Conservation (phyloP, 2,113 vertebrate genomes). For the Callithrix jacchus region DNA sequence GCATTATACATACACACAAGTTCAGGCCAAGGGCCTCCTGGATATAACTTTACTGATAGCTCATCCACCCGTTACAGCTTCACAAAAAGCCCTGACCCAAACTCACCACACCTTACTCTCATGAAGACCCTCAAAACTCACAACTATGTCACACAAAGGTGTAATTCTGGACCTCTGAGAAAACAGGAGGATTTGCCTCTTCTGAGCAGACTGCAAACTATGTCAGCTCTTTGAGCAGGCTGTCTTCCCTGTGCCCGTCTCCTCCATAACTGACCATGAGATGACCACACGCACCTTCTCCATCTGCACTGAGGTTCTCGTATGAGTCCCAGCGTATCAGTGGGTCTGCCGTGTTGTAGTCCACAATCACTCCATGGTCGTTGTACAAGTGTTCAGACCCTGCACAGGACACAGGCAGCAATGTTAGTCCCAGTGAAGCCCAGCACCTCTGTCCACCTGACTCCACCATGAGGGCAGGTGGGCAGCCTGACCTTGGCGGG, state of each 20-base stretch:
- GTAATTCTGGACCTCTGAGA: background rate
- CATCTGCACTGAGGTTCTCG: constrained; percentile 89
- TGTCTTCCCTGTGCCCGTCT: background rate
- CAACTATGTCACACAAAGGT: background rate
- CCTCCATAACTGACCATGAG: background rate
- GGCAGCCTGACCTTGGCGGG: fast-evolving
- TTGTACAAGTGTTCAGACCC: constrained; percentile 89
- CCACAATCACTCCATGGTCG: constrained; percentile 88
- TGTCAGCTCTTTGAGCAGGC: background rate
- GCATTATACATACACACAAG: background rate
- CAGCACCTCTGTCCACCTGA: fast-evolving
- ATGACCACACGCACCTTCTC: constrained; percentile 86
- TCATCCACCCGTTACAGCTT: background rate
- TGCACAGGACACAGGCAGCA: constrained; percentile 64
- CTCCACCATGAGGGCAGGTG: background rate
- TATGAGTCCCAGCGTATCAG: constrained; percentile 95
- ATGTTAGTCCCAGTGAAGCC: fast-evolving
- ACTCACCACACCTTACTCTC: background rate
- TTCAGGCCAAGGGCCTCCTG: background rate
- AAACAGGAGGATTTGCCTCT: too few relatives aligned
- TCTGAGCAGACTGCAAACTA: background rate
- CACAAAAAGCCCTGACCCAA: background rate
- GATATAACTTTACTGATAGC: background rate
- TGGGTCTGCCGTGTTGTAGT: constrained; percentile 91
- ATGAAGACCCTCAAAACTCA: background rate